Evolutionary conservation across 1,140 invertebrate species (phyloP), one percentile per base, ranked within the genome.

Genomic region (Papilio aristodemus): DNA sequence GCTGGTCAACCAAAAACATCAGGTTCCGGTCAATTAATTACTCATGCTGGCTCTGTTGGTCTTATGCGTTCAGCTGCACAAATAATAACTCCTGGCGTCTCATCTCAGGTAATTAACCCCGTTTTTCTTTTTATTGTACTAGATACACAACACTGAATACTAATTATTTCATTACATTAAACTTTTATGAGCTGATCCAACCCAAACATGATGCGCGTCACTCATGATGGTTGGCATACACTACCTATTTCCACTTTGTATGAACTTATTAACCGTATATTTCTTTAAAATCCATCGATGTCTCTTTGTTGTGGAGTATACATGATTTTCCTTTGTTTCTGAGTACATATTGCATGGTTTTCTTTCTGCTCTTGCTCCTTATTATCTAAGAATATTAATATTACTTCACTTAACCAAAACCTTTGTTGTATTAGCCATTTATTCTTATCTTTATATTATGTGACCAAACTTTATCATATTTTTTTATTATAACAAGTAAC

Each of bases 1-100:
- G 71, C 86, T 59, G 82, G 85, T 0, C 87, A 87, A 69, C 60
- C 81, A 4, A 91, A 91, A 75, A 83, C 78, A 19, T 79, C 85
- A 14, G 80, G 71, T 50, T 64, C 81, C 32, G 81, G 76, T 67
- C 89, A 88, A 74, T 82, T 91, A 62, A 80, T 88, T 37, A 74
- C 81, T 13, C 86, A 89, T 54, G 75, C 86, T 39, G 83, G 78
- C 50, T 75, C 80, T 59, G 71, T 86, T 62, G 80, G 86, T 27
- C 71, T 89, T 32, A 87, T 91, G 86, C 86, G 87, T 76, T 83
- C 86, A 73, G 81, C 81, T 69, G 79, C 87, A 58, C 86, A 89
- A 82, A 88, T 91, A 37, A 81, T 90, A 41, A 79, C 87, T 54
- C 78, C 87, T 66, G 80, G 82, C 77, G 85, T 87, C 69, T 75